Conservation (phyloP, 2,888 invertebrate genomes). For the Epistrophe eligans region DNA sequence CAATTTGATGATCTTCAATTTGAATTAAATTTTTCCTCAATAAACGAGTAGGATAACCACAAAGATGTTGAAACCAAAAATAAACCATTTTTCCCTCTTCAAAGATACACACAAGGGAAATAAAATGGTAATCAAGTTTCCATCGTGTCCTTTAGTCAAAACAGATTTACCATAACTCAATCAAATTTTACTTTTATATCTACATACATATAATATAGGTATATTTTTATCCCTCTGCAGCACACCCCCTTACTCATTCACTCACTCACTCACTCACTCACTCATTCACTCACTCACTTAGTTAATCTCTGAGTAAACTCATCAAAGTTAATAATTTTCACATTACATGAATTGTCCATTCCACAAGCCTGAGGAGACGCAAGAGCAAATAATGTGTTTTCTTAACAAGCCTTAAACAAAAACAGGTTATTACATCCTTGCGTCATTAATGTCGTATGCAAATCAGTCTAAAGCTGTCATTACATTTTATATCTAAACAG, state of each 20-base stretch:
- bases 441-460: conserved; percentile 71
- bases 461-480: conserved; percentile 68
- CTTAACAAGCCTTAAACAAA: conserved; percentile 49
- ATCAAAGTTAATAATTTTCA: conserved; percentile 72
- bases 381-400: conserved; percentile 45
- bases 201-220: too few relatives aligned
- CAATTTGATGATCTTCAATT: conserved; percentile 64
- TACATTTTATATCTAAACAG: conserved; percentile 55
- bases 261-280: neutral
- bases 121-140: conserved; percentile 68
- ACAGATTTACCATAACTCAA: conserved; percentile 61
- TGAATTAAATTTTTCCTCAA: conserved; percentile 65
- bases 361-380: conserved; percentile 20
- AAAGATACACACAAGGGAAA: conserved; percentile 26
- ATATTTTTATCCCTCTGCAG: neutral
- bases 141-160: conserved; percentile 60
- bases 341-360: conserved; percentile 63
- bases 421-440: conserved; percentile 56
- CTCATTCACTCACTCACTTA: neutral
- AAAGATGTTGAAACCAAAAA: conserved; percentile 8
- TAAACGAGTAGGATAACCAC: conserved; percentile 10
- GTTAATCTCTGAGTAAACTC: conserved; percentile 30
- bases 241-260: neutral
- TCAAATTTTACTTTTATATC: conserved; percentile 63
- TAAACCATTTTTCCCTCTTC: neutral